These are phyloP conservation scores for Equus przewalskii DNA, from an alignment of 2,113 vertebrate species.

Conservation along the genomic window DNA sequence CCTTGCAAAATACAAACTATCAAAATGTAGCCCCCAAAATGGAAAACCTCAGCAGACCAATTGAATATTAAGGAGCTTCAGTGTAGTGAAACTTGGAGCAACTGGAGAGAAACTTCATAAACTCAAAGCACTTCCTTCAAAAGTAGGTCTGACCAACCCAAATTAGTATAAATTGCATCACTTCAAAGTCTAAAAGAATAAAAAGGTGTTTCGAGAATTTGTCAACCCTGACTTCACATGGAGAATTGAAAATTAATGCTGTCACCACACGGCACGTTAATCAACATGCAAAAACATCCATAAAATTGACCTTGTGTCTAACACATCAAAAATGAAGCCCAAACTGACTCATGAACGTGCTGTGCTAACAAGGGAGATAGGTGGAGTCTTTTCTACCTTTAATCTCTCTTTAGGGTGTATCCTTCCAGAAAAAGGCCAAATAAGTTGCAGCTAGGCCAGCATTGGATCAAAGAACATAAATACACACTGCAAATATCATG, in stretches of 20 bases:
- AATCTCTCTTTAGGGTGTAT: neutral
- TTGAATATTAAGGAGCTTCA: neutral
- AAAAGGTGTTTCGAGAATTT: slow-evolving; percentile 19
- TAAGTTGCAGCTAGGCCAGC: neutral
- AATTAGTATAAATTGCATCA: neutral
- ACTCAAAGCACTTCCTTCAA: neutral
- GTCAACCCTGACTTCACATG: slow-evolving; percentile 10
- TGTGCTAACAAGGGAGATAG: neutral
- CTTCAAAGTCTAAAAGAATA: slow-evolving; percentile 5
- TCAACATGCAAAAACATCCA: neutral
- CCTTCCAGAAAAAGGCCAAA: neutral
- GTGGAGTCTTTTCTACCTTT: slow-evolving; percentile 11
- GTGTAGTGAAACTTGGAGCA: neutral
- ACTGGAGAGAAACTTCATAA: neutral
- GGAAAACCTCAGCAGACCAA: neutral
- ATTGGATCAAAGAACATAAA: neutral
- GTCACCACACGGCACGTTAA: neutral
- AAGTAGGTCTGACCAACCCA: neutral
- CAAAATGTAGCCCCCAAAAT: neutral
- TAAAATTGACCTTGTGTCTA: slow-evolving; percentile 11
- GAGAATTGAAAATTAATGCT: neutral
- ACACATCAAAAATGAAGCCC: slow-evolving; percentile 7
- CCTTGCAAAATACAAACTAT: neutral
- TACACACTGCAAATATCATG: neutral
- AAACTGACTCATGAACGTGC: neutral